These are phyloP conservation scores for Drosophila varians DNA, from an alignment of 1,140 invertebrate genomes.

Conservation along the genomic window DNA sequence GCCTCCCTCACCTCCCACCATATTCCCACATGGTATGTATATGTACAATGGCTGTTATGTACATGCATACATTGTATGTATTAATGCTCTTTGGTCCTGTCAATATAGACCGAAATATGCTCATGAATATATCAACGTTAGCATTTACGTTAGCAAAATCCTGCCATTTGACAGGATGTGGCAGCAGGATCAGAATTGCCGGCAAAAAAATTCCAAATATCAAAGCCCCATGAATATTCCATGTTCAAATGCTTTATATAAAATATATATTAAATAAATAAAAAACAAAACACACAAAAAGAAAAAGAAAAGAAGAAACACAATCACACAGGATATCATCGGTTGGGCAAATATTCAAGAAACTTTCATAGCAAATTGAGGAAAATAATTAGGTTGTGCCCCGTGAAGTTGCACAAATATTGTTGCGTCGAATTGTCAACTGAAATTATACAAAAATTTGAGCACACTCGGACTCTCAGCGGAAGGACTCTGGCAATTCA, in stretches of 20 bases:
- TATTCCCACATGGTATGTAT: too few relatives aligned
- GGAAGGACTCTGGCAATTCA: constrained; percentile 25
- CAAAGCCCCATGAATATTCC: constrained; percentile 13
- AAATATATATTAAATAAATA: not conserved
- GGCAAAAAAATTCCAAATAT: constrained; percentile 11
- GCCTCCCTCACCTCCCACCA: too few relatives aligned
- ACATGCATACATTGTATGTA: too few relatives aligned
- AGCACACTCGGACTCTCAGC: not conserved
- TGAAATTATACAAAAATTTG: constrained; percentile 13
- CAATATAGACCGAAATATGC: constrained; percentile 24
- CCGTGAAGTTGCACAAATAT: constrained; percentile 5
- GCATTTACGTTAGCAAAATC: constrained; percentile 22
- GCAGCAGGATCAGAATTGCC: constrained; percentile 4
- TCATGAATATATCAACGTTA: constrained; percentile 41
- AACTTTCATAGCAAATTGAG: too few relatives aligned
- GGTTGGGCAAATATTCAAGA: constrained; percentile 14
- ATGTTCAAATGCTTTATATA: not conserved
- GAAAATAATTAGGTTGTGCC: constrained; percentile 13
- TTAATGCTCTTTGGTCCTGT: not conserved
- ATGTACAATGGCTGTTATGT: too few relatives aligned
- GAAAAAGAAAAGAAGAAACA: too few relatives aligned
- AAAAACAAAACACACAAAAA: too few relatives aligned
- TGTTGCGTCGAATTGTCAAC: not conserved
- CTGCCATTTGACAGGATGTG: constrained; percentile 38
- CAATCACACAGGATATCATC: too few relatives aligned